Conservation (phyloP, 2,888 invertebrate genomes). For the Nomada ruficornis region DNA sequence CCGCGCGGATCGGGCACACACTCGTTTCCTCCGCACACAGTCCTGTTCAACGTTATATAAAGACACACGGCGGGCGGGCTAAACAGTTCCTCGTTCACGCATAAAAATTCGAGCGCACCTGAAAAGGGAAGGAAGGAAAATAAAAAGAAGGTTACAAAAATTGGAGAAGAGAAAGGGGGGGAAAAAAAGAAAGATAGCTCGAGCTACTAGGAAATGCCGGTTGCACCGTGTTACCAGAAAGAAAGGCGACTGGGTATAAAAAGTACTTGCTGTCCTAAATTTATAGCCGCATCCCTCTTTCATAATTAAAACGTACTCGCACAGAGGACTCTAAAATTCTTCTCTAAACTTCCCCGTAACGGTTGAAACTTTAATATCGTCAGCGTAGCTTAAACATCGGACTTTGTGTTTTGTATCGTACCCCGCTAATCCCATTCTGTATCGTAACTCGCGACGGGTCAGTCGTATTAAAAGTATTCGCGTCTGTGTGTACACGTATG, state of each 20-base stretch:
- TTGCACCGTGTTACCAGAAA: background rate
- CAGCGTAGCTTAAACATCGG: constrained; percentile 25
- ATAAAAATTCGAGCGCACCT: constrained; percentile 13
- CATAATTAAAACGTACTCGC: constrained; percentile 38
- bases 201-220: constrained; percentile 3
- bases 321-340: constrained; percentile 26
- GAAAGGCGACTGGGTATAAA: background rate
- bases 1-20: constrained; percentile 5
- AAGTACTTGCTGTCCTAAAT: constrained; percentile 21
- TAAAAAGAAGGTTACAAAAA: background rate
- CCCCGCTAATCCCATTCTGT: background rate
- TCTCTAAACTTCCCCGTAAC: constrained; percentile 24
- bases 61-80: background rate
- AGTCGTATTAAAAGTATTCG: constrained; percentile 25
- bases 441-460: constrained; percentile 25
- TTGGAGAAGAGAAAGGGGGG: background rate
- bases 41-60: constrained; percentile 8
- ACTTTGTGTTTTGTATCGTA: background rate
- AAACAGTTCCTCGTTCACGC: constrained; percentile 6
- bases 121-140: background rate
- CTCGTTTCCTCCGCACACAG: constrained; percentile 11
- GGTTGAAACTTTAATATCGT: constrained; percentile 37
- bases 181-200: background rate
- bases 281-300: constrained; percentile 31
- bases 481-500: background rate